These are phyloP conservation scores for Petaurus breviceps DNA, from an alignment of 2,113 vertebrate species.

Conservation along the genomic window DNA sequence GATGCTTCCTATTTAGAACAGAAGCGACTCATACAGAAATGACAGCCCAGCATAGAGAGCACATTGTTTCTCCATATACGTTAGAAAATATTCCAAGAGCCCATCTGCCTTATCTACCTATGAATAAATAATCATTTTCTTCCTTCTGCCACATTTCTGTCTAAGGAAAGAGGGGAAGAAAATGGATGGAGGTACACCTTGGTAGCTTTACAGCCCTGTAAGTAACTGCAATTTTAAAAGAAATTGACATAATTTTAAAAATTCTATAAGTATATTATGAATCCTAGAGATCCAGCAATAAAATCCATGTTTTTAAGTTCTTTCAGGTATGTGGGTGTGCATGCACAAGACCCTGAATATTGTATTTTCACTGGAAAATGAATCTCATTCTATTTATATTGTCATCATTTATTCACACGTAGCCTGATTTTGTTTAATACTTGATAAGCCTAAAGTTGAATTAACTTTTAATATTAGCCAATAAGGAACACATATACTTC, in stretches of 20 bases:
- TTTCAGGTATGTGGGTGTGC: neutral
- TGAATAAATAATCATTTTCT: neutral
- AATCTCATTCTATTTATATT: neutral
- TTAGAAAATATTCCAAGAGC: neutral
- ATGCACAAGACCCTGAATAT: neutral
- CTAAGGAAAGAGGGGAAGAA: neutral
- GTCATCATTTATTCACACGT: neutral
- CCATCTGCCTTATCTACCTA: neutral
- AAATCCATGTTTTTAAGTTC: neutral
- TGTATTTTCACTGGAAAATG: neutral
- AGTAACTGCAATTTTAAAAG: neutral
- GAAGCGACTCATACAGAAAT: neutral
- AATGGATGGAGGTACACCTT: neutral
- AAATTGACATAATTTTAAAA: neutral
- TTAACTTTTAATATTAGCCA: neutral
- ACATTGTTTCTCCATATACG: neutral
- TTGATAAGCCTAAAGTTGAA: neutral
- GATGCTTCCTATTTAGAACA: neutral
- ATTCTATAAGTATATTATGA: neutral
- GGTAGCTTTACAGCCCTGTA: neutral
- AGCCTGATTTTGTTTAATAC: neutral
- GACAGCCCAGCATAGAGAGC: neutral
- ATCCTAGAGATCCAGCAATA: constrained; percentile 11
- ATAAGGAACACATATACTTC: neutral
- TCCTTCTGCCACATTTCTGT: neutral